Base-by-base conservation (phyloP, 2,888 invertebrate genomes). In the Dinocampus coccinellae region DNA sequence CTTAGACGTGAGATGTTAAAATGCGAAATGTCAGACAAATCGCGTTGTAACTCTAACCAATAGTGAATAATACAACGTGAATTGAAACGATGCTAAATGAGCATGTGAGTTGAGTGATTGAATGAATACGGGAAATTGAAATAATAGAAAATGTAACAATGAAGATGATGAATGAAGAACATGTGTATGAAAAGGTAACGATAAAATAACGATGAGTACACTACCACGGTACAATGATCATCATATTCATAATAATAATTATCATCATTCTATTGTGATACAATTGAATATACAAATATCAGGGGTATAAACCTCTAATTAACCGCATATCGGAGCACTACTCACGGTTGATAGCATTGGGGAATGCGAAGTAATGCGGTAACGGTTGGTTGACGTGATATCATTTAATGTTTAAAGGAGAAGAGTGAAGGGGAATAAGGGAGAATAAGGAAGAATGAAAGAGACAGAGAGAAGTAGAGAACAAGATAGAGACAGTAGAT, bases 111-210 rank as follows among this genome's bases (percentile, higher is more conserved):
- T 34, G 26, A 67, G 55, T 42, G 52, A 62, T 34, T 62, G 55
- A 61, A 53, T 34, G 58, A 62, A 58, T 62, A 13, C 10, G 42
- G 39, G 62, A 71, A 63, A 72, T 47, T 64, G 42, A 63, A 36
- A 36, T n/a, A 26, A 60, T 20, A 66, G 47, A 62, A 39, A n/a
- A 52, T 6, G 16, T 47, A n/a, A 16, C 16, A 1, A 47, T 47
- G 10, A 53, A 69, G 36, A 63, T 55, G 60, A 64, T 66, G 68
- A 68, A 61, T 66, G 65, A 62, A 53, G 33, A 26, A 63, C 34
- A 70, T 57, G 69, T 16, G 58, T 13, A 66, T 64, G 13, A 39
- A 52, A 34, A 52, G 58, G 47, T 16, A 62, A 75, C 29, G 67
- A 57, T 61, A 53, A 60, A 58, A 47, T 34, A 67, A 65, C 62